Base-by-base conservation (phyloP, 2,113 vertebrate genomes). In the Puffinus mauretanicus region DNA sequence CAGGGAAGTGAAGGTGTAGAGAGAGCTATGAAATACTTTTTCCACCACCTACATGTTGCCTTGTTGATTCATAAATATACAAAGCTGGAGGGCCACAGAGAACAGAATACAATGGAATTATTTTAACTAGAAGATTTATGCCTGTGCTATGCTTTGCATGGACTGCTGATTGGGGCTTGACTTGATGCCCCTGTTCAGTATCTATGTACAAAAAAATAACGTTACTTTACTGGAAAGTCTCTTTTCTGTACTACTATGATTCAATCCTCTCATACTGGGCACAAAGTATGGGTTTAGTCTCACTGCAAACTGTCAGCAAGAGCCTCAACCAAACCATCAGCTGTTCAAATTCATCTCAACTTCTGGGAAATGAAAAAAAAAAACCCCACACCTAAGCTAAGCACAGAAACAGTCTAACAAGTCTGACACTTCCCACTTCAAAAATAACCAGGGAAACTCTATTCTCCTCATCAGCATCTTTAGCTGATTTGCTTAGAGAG, bases 201-300 rank as follows among this genome's bases (percentile, higher is more conserved):
- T 1, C 38, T 22, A 34, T 9, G 24, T 24, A 30, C 24, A 60
- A 30, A 65, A 55, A 65, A 47, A 55, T 2, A 54, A 44, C 13
- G 66, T 27, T 29, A 0, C 60, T 85, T 79, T 16, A 67, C 38
- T 42, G 61, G 34, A 15, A 86, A 67, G 16, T 47, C 55, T 69
- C 62, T 4, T 16, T 47, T 46, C 16, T 36, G 1, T 3, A 19
- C 38, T 38, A 2, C 14, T 6, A 0, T 0, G 22, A 76, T 32
- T 42, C 38, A 42, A 3, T 7, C 42, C 15, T 18, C 30, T 16
- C 44, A 25, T 3, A 27, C 30, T 7, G 22, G 14, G 16, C 60
- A 86, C 29, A 30, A 84, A 60, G 16, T 24, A 29, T 4, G 22
- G 29, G 49, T 72, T 91, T 25, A 29, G 6, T 15, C 30, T 83